Base-by-base conservation (phyloP, 2,113 vertebrate genomes). In the Stomatorhinus ivindoensis region DNA sequence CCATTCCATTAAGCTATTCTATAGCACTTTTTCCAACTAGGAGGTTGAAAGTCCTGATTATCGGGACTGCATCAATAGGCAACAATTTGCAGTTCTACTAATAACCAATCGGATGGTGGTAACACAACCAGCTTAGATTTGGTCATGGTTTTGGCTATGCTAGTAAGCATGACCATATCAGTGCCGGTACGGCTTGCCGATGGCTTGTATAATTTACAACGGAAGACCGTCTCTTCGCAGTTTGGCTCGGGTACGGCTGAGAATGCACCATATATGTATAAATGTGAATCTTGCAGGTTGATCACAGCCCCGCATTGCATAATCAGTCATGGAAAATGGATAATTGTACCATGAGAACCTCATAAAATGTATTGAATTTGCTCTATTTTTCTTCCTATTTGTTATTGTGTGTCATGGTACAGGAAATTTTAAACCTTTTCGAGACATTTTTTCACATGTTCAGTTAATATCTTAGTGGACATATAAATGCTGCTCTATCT, bases 101-200 rank as follows among this genome's bases (percentile, higher is more conserved):
- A 69, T 69, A 31, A 31, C 61, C 61, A 31, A 31, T 69, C 8
- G 31, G n/a, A 69, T 69, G n/a, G 61, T 4, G 61, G 10, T 69
- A 27, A 13, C 10, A 13, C 10, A 69, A 69, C n/a, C 61, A 69
- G 61, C 61, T 31, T 11, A 1, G 53, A 3, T 65, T 31, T 13
- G n/a, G 27, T 69, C 61, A 69, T 10, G 10, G n/a, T 31, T 69
- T 69, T 3, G 61, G n/a, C 61, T n/a, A 0, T 65, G 61, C 9
- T 31, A 13, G 61, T 27, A 65, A 27, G 58, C 58, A 8, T 2
- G 58, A n/a, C n/a, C n/a, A 27, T 3, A 11, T 65, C n/a, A 3
- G 9, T 3, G 2, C 10, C 0, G n/a, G 3, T 31, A 27, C 1
- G 3, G n/a, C 24, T 9, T 5, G 1, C n/a, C 8, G 27, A 27